Base-by-base conservation (phyloP, 2,113 vertebrate species). In the Notiomystis cincta region DNA sequence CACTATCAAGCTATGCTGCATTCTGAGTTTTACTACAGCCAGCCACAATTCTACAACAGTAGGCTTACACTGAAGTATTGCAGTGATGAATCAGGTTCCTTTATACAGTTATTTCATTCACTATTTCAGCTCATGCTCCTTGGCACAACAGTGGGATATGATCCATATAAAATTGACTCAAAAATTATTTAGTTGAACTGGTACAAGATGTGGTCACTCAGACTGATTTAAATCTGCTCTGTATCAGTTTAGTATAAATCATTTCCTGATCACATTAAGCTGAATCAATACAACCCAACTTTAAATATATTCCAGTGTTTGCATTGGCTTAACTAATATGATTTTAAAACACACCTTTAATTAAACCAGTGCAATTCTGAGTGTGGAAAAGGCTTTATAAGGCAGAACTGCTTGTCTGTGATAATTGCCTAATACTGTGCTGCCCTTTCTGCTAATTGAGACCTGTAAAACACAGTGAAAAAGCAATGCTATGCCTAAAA, bases 241-340 rank as follows among this genome's bases (percentile, higher is more conserved):
- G 10, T 71, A 67, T 80, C 82, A 80, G 50, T 90, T 88, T 44
- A 70, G 27, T 62, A 56, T 53, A 89, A 96, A 56, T 57, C 0
- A 83, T 86, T 94, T 96, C 92, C 93, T 90, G 79, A 93, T 91
- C 56, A 95, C 51, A 71, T 89, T 78, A 93, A 83, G 15, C 23
- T 92, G 78, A 96, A 89, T 93, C 72, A 86, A 73, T 80, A 47
- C 57, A 92, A 95, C 44, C 19, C 18, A 88, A 44, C 66, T 70
- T 95, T 62, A 83, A 86, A 93, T 83, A 87, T 58, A 82, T 75
- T 53, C 57, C 64, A 28, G 31, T 86, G 60, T 64, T 93, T 90
- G n/a, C 60, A 56, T 50, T 90, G 70, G 25, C 62, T 90, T 88
- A 82, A 77, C 70, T 85, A 62, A 94, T 94, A 86, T 47, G 58